These are phyloP conservation scores for Salminus brasiliensis DNA, from an alignment of 2,113 vertebrate genomes.

Conservation along the genomic window DNA sequence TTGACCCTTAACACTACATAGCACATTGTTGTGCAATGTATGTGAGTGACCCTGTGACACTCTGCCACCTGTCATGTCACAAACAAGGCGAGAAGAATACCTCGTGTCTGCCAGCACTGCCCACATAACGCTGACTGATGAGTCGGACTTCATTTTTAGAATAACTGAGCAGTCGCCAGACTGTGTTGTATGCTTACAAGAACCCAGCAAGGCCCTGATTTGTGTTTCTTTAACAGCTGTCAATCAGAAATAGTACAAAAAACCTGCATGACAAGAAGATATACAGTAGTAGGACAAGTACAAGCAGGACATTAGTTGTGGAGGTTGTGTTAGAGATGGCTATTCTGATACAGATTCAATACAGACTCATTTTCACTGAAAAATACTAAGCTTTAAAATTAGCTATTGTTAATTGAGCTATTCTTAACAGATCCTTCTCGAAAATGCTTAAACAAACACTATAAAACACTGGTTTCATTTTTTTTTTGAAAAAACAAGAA, in stretches of 20 bases:
- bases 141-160: conserved; percentile 33
- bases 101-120: neutral
- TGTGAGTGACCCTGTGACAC: conserved; percentile 21
- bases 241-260: conserved; percentile 25
- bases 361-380: neutral
- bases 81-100: conserved; percentile 29
- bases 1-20: no score
- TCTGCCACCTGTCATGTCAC: conserved; percentile 39
- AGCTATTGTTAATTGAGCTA: no score
- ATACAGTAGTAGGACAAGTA: neutral
- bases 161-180: neutral
- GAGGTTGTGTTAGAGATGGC: conserved; percentile 17
- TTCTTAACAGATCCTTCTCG: no score
- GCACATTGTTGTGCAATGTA: conserved; percentile 4
- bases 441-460: no score
- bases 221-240: neutral
- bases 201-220: neutral
- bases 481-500: no score
- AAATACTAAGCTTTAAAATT: no score
- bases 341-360: neutral
- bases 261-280: conserved; percentile 3
- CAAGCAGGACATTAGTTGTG: neutral
- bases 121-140: conserved; percentile 36
- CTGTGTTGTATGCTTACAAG: neutral
- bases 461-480: no score